These are phyloP conservation scores for Smutsia temminckii DNA, from an alignment of 2,797 vertebrate species.

Conservation along the genomic window DNA sequence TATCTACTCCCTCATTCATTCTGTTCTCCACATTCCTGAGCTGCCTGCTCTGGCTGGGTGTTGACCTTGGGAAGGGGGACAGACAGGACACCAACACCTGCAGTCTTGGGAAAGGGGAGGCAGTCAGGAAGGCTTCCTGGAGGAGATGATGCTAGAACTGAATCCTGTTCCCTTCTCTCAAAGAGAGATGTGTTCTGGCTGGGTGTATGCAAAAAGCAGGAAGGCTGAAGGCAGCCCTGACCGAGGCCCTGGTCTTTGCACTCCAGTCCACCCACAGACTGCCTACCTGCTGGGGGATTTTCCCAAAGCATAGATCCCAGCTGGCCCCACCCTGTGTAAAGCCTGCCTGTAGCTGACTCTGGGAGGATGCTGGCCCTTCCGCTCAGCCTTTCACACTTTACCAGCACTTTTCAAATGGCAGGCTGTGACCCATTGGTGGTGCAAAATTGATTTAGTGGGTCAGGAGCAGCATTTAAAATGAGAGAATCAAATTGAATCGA, in stretches of 20 bases:
- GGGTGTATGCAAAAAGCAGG: neutral
- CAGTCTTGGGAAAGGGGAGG: neutral
- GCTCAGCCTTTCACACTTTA: neutral
- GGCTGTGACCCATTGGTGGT: neutral
- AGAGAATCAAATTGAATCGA: neutral
- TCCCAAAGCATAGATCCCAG: neutral
- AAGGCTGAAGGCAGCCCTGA: neutral
- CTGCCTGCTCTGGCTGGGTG: neutral
- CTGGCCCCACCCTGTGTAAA: neutral
- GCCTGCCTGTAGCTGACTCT: neutral
- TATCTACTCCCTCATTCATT: neutral
- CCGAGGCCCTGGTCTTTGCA: neutral
- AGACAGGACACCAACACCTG: neutral
- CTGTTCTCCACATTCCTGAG: slow-evolving; percentile 29
- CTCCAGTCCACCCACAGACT: neutral
- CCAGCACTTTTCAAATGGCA: neutral
- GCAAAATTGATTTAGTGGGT: neutral
- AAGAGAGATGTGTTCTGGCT: neutral
- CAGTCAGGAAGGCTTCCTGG: slow-evolving; percentile 48
- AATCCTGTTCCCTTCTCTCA: neutral
- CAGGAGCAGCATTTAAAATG: neutral
- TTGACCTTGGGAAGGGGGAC: neutral
- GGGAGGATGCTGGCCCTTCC: neutral
- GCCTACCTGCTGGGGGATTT: neutral
- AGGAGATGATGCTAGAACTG: neutral